Conservation (phyloP, 2,888 invertebrate species). For the Agrilus cyanescens region DNA sequence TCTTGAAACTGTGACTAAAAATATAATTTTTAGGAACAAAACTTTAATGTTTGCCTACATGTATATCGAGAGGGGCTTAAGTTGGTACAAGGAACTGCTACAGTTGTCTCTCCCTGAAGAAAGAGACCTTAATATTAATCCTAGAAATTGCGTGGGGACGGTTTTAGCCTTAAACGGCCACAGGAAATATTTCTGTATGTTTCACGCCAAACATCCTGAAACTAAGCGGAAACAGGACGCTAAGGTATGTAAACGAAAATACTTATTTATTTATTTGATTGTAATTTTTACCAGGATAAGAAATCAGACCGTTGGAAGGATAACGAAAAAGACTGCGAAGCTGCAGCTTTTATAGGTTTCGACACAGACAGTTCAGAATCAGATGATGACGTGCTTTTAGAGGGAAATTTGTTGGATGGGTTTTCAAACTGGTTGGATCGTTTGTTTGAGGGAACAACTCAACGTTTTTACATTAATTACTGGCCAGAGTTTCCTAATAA, state of each 20-base stretch:
- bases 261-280: neutral
- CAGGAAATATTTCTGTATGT: constrained; percentile 96
- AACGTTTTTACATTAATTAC: constrained; percentile 90
- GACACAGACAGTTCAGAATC: constrained; percentile 55
- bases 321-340: constrained; percentile 54
- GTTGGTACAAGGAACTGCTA: constrained; percentile 87
- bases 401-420: constrained; percentile 63
- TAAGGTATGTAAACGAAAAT: constrained; percentile 32
- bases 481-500: constrained; percentile 95
- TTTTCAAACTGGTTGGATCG: constrained; percentile 94
- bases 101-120: constrained; percentile 76
- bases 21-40: constrained; percentile 78
- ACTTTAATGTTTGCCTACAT: constrained; percentile 91
- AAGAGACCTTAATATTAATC: constrained; percentile 79
- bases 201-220: constrained; percentile 93
- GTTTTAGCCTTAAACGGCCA: constrained; percentile 93
- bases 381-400: constrained; percentile 41
- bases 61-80: constrained; percentile 81
- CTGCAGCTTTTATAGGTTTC: constrained; percentile 79
- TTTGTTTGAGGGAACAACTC: constrained; percentile 90
- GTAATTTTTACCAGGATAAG: neutral
- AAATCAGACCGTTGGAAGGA: constrained; percentile 11
- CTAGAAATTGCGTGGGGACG: constrained; percentile 92
- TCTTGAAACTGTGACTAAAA: no score
- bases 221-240: constrained; percentile 46